These are phyloP conservation scores for Xenentodon cancila DNA, from an alignment of 2,797 vertebrate species.

Conservation along the genomic window DNA sequence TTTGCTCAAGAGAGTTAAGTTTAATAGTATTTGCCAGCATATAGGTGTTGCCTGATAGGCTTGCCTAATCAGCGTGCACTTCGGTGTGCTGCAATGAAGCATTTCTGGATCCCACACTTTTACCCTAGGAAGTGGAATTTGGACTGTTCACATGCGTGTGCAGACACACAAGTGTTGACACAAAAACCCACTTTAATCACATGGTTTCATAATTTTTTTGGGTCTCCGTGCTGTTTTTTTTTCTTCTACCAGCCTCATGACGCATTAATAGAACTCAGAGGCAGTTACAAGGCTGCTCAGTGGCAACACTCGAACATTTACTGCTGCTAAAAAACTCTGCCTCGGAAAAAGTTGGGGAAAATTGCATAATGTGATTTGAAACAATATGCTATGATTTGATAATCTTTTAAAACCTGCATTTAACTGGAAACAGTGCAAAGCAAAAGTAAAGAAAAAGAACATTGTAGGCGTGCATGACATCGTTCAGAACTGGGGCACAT, in stretches of 20 bases:
- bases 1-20: slow-evolving; percentile 17
- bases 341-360: slow-evolving; percentile 22
- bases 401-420: too few relatives aligned
- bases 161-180: slow-evolving; percentile 11
- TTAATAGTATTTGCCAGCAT: slow-evolving; percentile 47
- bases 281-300: slow-evolving; percentile 28
- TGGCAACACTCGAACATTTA: slow-evolving; percentile 31
- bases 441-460: too few relatives aligned
- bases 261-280: slow-evolving; percentile 54
- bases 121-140: slow-evolving; percentile 46
- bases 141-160: slow-evolving; percentile 23
- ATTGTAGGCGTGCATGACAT: too few relatives aligned
- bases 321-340: slow-evolving; percentile 29
- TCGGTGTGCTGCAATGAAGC: slow-evolving; percentile 59
- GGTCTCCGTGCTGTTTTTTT: too few relatives aligned
- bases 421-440: too few relatives aligned
- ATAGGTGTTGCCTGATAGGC: slow-evolving; percentile 52
- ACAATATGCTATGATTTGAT: too few relatives aligned
- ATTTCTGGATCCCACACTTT: slow-evolving; percentile 48
- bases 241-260: too few relatives aligned
- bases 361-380: too few relatives aligned
- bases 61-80: slow-evolving; percentile 49
- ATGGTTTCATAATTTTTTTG: background rate
- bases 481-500: too few relatives aligned
- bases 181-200: slow-evolving; percentile 14